These are phyloP conservation scores for Alethe diademata DNA, from an alignment of 2,113 vertebrate genomes.

Conservation along the genomic window DNA sequence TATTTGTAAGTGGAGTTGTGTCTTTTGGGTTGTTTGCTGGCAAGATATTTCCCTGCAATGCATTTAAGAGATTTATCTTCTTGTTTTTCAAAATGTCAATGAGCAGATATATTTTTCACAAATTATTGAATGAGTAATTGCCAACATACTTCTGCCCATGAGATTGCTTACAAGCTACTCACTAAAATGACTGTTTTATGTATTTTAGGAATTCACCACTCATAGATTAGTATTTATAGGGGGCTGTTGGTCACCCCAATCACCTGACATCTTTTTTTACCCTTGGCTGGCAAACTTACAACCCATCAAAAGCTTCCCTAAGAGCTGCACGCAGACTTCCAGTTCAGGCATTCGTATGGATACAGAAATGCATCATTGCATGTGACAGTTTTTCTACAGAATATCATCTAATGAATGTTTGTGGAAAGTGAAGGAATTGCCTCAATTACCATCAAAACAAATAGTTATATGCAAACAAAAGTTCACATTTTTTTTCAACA, in stretches of 20 bases:
- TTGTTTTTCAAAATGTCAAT: not conserved
- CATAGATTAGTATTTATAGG: not conserved
- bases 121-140: slow-evolving; percentile 28
- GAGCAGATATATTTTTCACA: slow-evolving; percentile 9
- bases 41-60: not conserved
- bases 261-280: not conserved
- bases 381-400: slow-evolving; percentile 36
- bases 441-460: slow-evolving; percentile 62
- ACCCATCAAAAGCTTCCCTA: not conserved
- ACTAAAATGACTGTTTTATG: not conserved
- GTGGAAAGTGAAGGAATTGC: slow-evolving; percentile 51
- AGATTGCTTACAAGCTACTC: slow-evolving; percentile 12
- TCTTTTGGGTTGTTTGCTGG: not conserved
- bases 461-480: slow-evolving; percentile 41
- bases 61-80: not conserved
- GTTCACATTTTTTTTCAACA: not conserved
- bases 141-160: not conserved
- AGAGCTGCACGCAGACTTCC: not conserved
- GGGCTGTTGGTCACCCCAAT: not conserved
- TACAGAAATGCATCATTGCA: slow-evolving; percentile 20
- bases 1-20: not conserved
- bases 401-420: slow-evolving; percentile 57
- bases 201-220: not conserved
- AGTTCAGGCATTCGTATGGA: slow-evolving; percentile 1
- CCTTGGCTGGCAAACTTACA: not conserved